phyloP scores from a whole-genome alignment of 1,140 invertebrate genomes.

The Gonioctena quinquepunctata region DNA sequence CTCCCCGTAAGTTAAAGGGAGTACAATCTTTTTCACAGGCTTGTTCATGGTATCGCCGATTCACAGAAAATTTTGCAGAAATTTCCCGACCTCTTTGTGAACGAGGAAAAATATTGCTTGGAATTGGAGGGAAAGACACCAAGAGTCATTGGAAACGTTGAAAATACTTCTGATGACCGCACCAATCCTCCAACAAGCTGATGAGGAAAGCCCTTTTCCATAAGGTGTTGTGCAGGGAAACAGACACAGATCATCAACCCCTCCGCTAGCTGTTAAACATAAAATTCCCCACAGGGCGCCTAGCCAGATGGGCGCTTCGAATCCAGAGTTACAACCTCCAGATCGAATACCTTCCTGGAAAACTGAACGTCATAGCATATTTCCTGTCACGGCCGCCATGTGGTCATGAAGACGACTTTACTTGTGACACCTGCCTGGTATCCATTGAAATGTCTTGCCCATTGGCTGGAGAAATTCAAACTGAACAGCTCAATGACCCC shows the following conservation, averaged over 20 bases:
- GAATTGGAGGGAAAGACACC: neutral
- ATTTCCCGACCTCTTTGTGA: neutral
- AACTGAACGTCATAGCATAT: neutral
- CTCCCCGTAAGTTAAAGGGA: neutral
- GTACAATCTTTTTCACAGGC: neutral
- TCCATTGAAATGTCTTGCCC: neutral
- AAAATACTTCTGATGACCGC: neutral
- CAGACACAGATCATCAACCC: neutral
- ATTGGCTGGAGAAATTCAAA: neutral
- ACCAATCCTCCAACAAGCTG: neutral
- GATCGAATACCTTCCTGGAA: neutral
- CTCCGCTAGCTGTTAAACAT: neutral
- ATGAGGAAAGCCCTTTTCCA: neutral
- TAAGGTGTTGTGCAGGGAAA: neutral
- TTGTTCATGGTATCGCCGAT: neutral
- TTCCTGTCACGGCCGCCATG: neutral
- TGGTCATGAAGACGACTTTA: conserved; percentile 25
- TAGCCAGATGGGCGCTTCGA: neutral
- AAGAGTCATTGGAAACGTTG: neutral
- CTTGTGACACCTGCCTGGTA: conserved; percentile 22
- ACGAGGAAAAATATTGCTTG: neutral
- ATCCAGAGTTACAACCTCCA: neutral
- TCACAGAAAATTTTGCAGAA: too few relatives aligned
- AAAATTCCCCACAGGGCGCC: neutral
- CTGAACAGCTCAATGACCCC: neutral